phyloP scores from a whole-genome alignment of 2,888 invertebrate species.

The Nudaria mundana region DNA sequence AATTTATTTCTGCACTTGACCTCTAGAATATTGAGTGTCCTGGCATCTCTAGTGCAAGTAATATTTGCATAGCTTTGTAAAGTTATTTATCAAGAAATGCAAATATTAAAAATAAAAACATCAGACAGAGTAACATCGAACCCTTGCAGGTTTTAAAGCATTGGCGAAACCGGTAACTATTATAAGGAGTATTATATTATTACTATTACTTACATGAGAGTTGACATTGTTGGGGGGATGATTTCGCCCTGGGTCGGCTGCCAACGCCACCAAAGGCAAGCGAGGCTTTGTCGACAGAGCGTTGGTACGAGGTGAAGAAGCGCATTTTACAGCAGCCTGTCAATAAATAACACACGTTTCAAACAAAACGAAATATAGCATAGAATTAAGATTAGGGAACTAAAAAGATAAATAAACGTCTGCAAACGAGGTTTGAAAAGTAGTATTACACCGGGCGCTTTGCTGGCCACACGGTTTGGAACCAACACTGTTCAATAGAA shows the following conservation, averaged over 20 bases:
- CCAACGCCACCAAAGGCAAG: conserved; percentile 65
- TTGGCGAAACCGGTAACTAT: conserved; percentile 1
- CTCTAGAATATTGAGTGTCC: too few relatives aligned
- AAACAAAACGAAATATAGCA: conserved; percentile 10
- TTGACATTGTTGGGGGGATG: conserved; percentile 76
- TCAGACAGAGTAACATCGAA: background rate
- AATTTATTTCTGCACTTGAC: too few relatives aligned
- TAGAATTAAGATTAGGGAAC: too few relatives aligned
- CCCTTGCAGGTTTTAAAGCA: background rate
- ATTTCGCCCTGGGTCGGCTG: conserved; percentile 66
- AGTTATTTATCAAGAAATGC: too few relatives aligned
- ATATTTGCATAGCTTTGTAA: too few relatives aligned
- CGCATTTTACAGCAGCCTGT: conserved; percentile 78
- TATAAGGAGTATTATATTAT: conserved; percentile 10
- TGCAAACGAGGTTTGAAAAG: too few relatives aligned
- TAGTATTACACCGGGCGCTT: too few relatives aligned
- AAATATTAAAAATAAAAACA: background rate
- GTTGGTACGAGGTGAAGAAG: conserved; percentile 74
- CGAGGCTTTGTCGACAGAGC: conserved; percentile 75
- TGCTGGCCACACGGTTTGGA: too few relatives aligned
- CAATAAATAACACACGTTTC: conserved; percentile 22
- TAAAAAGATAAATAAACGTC: too few relatives aligned
- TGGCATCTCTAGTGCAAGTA: too few relatives aligned
- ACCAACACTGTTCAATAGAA: too few relatives aligned
- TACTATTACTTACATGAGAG: conserved; percentile 76